Evolutionary conservation across 2,797 vertebrate species (phyloP).

Genomic region (Bovichtus diacanthus): DNA sequence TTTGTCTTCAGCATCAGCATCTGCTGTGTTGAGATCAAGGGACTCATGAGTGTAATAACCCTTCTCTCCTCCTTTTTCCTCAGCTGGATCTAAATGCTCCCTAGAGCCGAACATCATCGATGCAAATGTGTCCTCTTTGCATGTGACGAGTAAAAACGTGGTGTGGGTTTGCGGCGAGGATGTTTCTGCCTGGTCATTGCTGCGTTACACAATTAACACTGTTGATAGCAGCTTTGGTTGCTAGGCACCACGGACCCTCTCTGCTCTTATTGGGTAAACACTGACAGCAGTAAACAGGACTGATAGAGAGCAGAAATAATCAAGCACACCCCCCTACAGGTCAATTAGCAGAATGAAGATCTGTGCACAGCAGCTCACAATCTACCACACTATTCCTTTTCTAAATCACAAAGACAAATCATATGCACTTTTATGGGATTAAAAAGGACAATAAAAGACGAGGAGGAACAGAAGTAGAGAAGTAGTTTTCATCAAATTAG

Average conservation of each 20-base stretch:
- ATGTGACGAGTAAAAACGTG: conserved; percentile 11
- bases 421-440: not conserved
- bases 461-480: not conserved
- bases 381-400: not conserved
- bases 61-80: not conserved
- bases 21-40: not conserved
- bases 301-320: not conserved
- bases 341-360: not conserved
- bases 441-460: not conserved
- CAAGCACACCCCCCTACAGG: not conserved
- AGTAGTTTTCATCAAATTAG: conserved; percentile 22
- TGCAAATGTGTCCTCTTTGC: conserved; percentile 53
- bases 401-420: not conserved
- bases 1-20: not conserved
- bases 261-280: conserved; percentile 24
- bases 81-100: conserved; percentile 6
- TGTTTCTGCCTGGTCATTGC: conserved; percentile 23
- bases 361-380: not conserved
- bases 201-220: not conserved
- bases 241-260: not conserved
- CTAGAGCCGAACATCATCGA: not conserved
- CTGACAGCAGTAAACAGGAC: not conserved
- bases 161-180: not conserved
- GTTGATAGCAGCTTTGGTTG: conserved; percentile 23
- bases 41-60: too few species aligned